Evolutionary conservation across 1,140 invertebrate genomes (phyloP).

Genomic region (Leptinotarsa defecta): DNA sequence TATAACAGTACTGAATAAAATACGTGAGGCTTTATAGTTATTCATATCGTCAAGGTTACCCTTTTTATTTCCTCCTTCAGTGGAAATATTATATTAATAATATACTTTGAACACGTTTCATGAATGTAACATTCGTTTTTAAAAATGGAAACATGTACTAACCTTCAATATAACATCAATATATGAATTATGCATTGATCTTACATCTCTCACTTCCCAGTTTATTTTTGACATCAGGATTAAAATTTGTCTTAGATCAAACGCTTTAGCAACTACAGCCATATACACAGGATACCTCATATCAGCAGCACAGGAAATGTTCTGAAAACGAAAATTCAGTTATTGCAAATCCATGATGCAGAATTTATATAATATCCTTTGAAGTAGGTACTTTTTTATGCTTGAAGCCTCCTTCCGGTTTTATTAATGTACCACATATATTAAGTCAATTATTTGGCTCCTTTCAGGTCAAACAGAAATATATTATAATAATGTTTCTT

Average conservation of each 20-base stretch:
- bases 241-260: constrained; percentile 81
- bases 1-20: too few species aligned
- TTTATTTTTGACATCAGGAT: constrained; percentile 88
- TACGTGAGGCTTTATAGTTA: too few species aligned
- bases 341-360: not conserved
- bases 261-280: constrained; percentile 75
- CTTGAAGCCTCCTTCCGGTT: not conserved
- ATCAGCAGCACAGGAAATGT: constrained; percentile 71
- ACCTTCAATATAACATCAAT: constrained; percentile 73
- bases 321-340: constrained; percentile 59
- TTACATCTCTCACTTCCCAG: constrained; percentile 96
- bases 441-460: too few species aligned
- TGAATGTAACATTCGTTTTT: too few species aligned
- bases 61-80: too few species aligned
- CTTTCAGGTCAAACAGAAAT: too few species aligned
- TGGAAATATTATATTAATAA: too few species aligned
- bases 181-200: constrained; percentile 92
- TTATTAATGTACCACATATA: too few species aligned
- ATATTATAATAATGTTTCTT: too few species aligned
- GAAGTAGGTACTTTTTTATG: not conserved
- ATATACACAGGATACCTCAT: constrained; percentile 85
- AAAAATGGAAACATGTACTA: constrained; percentile 42
- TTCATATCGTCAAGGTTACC: too few species aligned
- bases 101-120: too few species aligned
- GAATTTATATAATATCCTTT: not conserved